Base-by-base conservation (phyloP, 1,140 invertebrate species). In the Drosophila tani region DNA sequence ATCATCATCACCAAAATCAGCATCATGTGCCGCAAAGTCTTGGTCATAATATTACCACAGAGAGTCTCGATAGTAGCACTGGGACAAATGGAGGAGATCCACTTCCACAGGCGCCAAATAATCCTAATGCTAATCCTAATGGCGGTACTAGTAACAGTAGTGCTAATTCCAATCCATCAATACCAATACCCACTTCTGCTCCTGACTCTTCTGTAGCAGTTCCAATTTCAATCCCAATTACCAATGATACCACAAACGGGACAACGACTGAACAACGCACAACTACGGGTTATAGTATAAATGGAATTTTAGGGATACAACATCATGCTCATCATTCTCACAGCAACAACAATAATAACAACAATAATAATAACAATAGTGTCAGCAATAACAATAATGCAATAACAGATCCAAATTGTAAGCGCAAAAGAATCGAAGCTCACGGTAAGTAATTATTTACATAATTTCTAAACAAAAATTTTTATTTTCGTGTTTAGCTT, bases 241-340 rank as follows among this genome's bases (percentile, higher is more conserved):
- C 47, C 12, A 84, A 75, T 83, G 73, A 50, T 29, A 62, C 35
- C 35, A 57, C 47, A 14, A 82, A 75, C 51, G 49, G 38, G 21
- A 91, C 73, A 91, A 91, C 50, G 93, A 64, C 69, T 35, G 86
- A 91, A 27, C 86, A 94, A 59, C 94, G 95, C 79, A 94, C 95
- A 2, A 95, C 95, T 76, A 40, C 53, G 5, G 82, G 82, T 38
- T 99, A 99, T 94, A 98, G 97, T 93, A 99, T 98, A 93, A 98
- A 98, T 93, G 98, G 98, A n/a, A 98, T 98, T 92, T 95, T 98
- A 21, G 98, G 98, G 19, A 97, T 98, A 79, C 95, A 96, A 73
- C 96, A 96, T 92, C 96, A 96, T 92, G 63, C 58, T 7, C 85
- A 88, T 50, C 85, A 80, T 56, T 79, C 86, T 21, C 78, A 92